phyloP scores from a whole-genome alignment of 2,113 vertebrate genomes.

The Pedionomus torquatus region DNA sequence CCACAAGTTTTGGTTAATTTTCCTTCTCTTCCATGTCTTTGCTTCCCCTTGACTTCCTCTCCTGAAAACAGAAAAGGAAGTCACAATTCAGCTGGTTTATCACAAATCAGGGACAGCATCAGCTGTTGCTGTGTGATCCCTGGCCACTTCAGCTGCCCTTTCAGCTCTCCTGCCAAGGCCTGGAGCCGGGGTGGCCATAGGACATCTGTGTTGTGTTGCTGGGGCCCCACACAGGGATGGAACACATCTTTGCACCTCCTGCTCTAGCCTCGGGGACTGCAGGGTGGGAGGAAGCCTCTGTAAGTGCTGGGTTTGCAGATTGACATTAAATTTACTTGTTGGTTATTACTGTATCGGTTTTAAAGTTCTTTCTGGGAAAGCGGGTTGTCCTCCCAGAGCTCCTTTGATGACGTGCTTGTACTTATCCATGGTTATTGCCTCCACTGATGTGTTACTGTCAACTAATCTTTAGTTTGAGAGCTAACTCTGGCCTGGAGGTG shows the following conservation, averaged over 20 bases:
- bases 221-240: accelerated
- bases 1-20: neutral
- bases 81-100: neutral
- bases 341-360: neutral
- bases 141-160: neutral
- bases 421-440: neutral
- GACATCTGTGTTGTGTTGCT: accelerated
- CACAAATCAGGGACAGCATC: neutral
- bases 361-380: neutral
- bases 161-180: neutral
- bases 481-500: neutral
- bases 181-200: neutral
- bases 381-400: neutral
- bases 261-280: neutral
- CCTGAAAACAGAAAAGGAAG: neutral
- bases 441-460: neutral
- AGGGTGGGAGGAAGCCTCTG: neutral
- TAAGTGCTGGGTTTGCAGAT: neutral
- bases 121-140: neutral
- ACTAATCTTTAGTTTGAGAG: neutral
- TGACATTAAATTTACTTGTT: neutral
- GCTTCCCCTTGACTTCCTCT: neutral
- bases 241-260: accelerated
- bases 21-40: neutral
- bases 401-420: accelerated